phyloP scores from a whole-genome alignment of 2,113 vertebrate species.

The Carassius gibelio region DNA sequence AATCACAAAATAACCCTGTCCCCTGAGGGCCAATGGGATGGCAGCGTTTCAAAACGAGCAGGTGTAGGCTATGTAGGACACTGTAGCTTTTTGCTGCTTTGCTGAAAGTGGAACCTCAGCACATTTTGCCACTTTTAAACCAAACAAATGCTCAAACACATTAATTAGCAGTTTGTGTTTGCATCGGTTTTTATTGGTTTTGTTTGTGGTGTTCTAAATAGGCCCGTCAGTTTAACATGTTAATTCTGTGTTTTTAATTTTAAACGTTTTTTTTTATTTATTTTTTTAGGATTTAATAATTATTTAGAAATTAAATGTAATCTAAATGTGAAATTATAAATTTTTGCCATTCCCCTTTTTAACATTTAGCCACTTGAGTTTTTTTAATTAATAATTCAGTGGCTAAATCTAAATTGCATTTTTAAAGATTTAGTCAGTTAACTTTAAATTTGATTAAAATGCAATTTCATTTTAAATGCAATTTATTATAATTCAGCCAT shows the following conservation, averaged over 20 bases:
- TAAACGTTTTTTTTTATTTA: neutral
- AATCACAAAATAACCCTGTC: conserved; percentile 14
- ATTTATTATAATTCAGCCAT: neutral
- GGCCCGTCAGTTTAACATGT: neutral
- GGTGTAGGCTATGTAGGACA: conserved; percentile 43
- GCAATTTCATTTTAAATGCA: neutral
- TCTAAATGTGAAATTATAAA: neutral
- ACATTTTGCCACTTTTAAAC: neutral
- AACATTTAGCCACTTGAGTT: neutral
- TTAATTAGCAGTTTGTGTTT: neutral
- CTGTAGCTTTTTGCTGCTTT: neutral
- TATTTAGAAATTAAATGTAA: neutral
- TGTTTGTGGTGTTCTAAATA: neutral
- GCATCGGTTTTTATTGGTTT: neutral
- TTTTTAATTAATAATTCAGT: neutral
- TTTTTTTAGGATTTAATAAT: neutral
- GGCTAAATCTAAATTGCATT: neutral
- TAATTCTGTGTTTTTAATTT: neutral
- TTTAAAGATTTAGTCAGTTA: neutral
- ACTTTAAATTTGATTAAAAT: neutral
- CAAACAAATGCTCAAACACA: neutral
- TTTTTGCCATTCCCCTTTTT: neutral
- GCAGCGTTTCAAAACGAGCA: conserved; percentile 17
- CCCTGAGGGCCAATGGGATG: conserved; percentile 21
- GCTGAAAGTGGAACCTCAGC: conserved; percentile 25